phyloP scores from a whole-genome alignment of 2,888 invertebrate species.

The Mythimna albipuncta region DNA sequence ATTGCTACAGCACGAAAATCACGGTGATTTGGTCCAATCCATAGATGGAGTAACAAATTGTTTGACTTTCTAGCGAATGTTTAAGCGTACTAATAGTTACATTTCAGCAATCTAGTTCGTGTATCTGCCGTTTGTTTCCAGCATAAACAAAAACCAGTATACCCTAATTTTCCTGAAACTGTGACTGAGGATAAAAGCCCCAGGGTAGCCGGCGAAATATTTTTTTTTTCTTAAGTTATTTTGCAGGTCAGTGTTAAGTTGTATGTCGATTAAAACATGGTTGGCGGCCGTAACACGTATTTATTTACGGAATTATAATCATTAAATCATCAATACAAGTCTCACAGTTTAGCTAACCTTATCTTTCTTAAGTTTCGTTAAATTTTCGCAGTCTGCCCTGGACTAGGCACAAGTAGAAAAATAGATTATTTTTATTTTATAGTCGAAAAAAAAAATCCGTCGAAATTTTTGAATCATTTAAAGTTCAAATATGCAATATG shows the following conservation, averaged over 20 bases:
- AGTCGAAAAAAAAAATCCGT: background rate
- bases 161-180: conserved; percentile 2
- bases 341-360: background rate
- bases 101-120: background rate
- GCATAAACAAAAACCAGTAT: conserved; percentile 1
- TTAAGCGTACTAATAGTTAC: background rate
- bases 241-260: too few relatives aligned
- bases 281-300: background rate
- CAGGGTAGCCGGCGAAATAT: too few relatives aligned
- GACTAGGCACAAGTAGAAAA: background rate
- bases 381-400: too few relatives aligned
- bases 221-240: too few relatives aligned
- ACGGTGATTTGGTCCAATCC: conserved; percentile 1
- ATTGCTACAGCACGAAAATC: too few relatives aligned
- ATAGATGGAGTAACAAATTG: background rate
- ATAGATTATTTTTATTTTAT: background rate
- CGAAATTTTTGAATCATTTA: background rate
- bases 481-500: background rate
- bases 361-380: too few relatives aligned
- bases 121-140: background rate
- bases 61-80: background rate
- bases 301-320: too few relatives aligned
- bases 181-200: too few relatives aligned
- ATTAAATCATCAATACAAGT: too few relatives aligned
- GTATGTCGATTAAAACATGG: too few relatives aligned